phyloP scores from a whole-genome alignment of 2,113 vertebrate species.

The Clarias gariepinus region DNA sequence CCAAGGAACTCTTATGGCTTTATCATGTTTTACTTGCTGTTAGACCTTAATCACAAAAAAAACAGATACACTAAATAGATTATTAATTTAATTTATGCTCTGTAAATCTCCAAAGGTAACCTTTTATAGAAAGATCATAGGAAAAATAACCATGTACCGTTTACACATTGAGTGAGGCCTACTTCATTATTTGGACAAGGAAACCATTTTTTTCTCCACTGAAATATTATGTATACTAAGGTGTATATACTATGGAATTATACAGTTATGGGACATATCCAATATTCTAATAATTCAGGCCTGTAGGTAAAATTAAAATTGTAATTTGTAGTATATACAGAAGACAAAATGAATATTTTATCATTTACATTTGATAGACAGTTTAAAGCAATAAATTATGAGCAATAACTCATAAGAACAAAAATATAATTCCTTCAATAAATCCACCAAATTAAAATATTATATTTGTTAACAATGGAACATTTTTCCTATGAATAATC shows the following conservation, averaged over 20 bases:
- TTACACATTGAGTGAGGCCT: background rate
- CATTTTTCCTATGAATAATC: background rate
- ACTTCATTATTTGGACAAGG: background rate
- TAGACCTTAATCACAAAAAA: background rate
- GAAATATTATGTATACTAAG: background rate
- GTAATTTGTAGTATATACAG: slow-evolving; percentile 40
- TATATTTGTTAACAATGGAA: background rate
- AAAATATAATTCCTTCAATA: too few species aligned
- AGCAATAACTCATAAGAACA: too few species aligned
- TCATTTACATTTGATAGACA: slow-evolving; percentile 45
- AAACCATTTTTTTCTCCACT: background rate
- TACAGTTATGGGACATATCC: background rate
- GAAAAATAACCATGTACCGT: background rate
- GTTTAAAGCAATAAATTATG: background rate
- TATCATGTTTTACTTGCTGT: background rate
- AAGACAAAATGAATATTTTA: slow-evolving; percentile 58
- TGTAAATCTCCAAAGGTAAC: background rate
- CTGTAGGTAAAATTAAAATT: slow-evolving; percentile 4
- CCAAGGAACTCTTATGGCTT: background rate
- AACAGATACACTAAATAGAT: background rate
- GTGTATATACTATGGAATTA: background rate
- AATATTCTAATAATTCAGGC: background rate
- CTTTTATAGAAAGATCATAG: background rate
- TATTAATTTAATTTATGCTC: background rate
- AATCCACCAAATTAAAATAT: too few species aligned